Conservation (phyloP, 2,888 invertebrate species). For the Tridacna crocea region DNA sequence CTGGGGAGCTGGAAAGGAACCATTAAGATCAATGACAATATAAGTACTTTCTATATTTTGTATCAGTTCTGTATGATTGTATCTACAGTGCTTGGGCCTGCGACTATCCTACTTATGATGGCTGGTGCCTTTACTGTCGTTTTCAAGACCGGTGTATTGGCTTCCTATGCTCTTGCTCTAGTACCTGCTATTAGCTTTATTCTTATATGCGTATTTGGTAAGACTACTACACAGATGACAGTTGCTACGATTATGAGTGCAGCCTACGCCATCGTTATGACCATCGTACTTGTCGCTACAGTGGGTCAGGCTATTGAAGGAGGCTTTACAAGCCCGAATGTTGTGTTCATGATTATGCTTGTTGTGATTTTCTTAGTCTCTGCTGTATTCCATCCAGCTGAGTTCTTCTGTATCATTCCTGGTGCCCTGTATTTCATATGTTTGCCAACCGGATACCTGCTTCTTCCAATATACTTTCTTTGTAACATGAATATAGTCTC, state of each 20-base stretch:
- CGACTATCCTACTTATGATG: slow-evolving; percentile 90
- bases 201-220: slow-evolving; percentile 96
- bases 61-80: slow-evolving; percentile 77
- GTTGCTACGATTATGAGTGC: slow-evolving; percentile 87
- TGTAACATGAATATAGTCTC: slow-evolving; percentile 96
- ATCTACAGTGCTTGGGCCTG: slow-evolving; percentile 76
- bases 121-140: slow-evolving; percentile 99
- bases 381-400: slow-evolving; percentile 98
- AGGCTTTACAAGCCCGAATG: slow-evolving; percentile 86
- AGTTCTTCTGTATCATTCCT: slow-evolving; percentile 86
- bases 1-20: slow-evolving; percentile 78
- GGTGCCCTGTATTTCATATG: slow-evolving; percentile 93
- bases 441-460: slow-evolving; percentile 97
- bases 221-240: slow-evolving; percentile 93
- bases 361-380: slow-evolving; percentile 98
- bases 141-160: slow-evolving; percentile 98
- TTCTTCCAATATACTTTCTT: slow-evolving; percentile 95
- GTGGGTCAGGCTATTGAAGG: slow-evolving; percentile 98
- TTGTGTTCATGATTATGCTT: slow-evolving; percentile 83
- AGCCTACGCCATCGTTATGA: slow-evolving; percentile 98
- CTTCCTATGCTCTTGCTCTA: slow-evolving; percentile 96
- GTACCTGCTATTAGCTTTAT: slow-evolving; percentile 96
- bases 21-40: slow-evolving; percentile 77
- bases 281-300: slow-evolving; percentile 99
- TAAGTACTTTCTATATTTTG: slow-evolving; percentile 77